Base-by-base conservation (phyloP, 2,888 invertebrate genomes). In the Pyrocoelia pectoralis region DNA sequence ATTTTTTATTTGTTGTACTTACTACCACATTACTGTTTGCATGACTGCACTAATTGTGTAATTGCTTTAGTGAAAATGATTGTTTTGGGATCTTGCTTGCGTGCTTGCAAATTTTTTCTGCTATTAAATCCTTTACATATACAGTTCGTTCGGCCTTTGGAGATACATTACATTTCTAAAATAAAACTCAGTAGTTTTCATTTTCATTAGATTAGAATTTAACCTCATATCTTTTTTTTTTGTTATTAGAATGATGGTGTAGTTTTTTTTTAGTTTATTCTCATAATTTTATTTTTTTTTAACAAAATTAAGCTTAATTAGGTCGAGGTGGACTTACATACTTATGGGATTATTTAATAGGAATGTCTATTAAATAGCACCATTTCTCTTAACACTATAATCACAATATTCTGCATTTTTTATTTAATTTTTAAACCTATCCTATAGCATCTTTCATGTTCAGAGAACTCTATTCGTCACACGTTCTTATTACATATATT, bases 61-160 rank as follows among this genome's bases (percentile, higher is more conserved):
- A 1, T 4, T 46, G 43, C 17, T 46, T 46, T 46, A 17, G 17
- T 46, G 14, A 17, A 17, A 17, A 15, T 43, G 43, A 43, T 33
- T 33, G 8, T n/a, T 10, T 33, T 8, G 33, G 33, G 33, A 33
- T 19, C 55, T 43, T 48, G 13, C 18, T 14, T 14, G 15, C 52
- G 52, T 29, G 59, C 59, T 53, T 59, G 17, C 38, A 17, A 29
- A 18, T n/a, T 51, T 18, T 18, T 15, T 48, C 29, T 48, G 51
- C 41, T 55, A 12, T 52, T 48, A 61, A 68, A 68, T 68, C 68
- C 69, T 68, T 61, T 68, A 66, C 68, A 63, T 71, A 67, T 72
- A 70, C 73, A 70, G 74, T 74, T 71, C 72, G 74, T 74, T 74
- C 74, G 72, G 72, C 70, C 70, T 68, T 65, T 69, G 67, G 65